These are phyloP conservation scores for Nomada fucata DNA, from an alignment of 2,888 invertebrate genomes.

Conservation along the genomic window DNA sequence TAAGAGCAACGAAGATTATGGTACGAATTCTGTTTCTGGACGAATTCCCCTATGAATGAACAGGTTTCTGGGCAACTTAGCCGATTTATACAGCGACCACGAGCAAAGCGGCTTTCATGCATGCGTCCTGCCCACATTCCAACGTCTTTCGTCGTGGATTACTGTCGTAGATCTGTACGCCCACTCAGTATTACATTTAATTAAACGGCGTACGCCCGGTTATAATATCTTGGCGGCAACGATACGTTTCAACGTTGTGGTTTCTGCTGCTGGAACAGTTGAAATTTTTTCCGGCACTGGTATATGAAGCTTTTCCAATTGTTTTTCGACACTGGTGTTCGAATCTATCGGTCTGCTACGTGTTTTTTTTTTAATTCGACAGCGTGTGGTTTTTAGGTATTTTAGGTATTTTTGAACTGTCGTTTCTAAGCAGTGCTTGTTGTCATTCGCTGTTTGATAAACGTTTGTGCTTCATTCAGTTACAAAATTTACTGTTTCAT, in stretches of 20 bases:
- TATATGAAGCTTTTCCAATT: too few relatives aligned
- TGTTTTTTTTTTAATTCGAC: too few relatives aligned
- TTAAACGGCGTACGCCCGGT: constrained; percentile 33
- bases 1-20: constrained; percentile 1
- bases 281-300: too few relatives aligned
- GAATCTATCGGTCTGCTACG: too few relatives aligned
- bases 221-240: not conserved
- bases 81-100: constrained; percentile 33
- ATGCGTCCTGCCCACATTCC: constrained; percentile 22
- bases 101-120: constrained; percentile 52
- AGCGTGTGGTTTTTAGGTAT: too few relatives aligned
- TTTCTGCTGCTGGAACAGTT: not conserved
- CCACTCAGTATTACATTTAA: constrained; percentile 48
- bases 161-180: constrained; percentile 27
- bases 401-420: too few relatives aligned
- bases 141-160: constrained; percentile 46
- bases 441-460: too few relatives aligned
- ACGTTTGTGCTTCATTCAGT: too few relatives aligned
- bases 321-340: too few relatives aligned
- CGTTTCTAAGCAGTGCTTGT: too few relatives aligned
- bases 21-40: not conserved
- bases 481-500: too few relatives aligned
- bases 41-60: constrained; percentile 6
- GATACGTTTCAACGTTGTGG: not conserved
- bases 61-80: constrained; percentile 9